A percentile compares a stretch with the other conserved stretches of the same genome.
phyloP scores from a whole-genome alignment of 2,888 invertebrate species.

The Agrotis exclamationis region DNA sequence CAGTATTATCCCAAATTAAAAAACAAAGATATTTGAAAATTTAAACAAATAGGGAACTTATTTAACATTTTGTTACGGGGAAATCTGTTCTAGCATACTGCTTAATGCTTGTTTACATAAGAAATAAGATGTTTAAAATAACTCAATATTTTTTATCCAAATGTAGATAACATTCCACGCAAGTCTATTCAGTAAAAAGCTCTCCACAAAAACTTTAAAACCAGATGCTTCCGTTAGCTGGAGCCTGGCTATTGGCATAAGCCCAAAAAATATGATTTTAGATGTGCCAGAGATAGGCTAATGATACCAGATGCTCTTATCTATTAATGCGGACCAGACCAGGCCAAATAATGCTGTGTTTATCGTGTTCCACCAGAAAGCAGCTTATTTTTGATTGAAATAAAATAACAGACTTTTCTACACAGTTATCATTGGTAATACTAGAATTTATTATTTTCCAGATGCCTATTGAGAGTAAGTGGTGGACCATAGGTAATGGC shows the following conservation, averaged over 20 bases:
- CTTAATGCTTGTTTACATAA: not conserved
- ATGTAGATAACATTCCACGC: not conserved
- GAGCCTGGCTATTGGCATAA: slow-evolving; percentile 34
- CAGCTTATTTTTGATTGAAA: not conserved
- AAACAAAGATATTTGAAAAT: not conserved
- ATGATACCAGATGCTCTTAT: slow-evolving; percentile 36
- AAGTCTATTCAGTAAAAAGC: not conserved
- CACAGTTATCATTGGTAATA: no score
- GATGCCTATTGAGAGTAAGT: no score
- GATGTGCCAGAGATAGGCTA: slow-evolving; percentile 41
- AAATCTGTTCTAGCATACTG: no score
- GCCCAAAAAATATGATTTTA: slow-evolving; percentile 33
- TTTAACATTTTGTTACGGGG: no score
- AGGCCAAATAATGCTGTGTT: no score
- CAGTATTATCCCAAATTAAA: accelerated
- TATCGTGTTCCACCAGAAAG: not conserved
- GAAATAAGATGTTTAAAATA: not conserved
- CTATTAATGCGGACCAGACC: slow-evolving; percentile 14
- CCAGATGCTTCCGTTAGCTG: slow-evolving; percentile 19
- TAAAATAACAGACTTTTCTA: no score
- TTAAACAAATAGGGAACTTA: not conserved
- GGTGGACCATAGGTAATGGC: no score
- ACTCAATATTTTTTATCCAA: not conserved
- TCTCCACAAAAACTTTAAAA: slow-evolving; percentile 11
- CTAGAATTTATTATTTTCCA: no score